Conservation (phyloP, 2,113 vertebrate genomes). For the Leuciscus idus region DNA sequence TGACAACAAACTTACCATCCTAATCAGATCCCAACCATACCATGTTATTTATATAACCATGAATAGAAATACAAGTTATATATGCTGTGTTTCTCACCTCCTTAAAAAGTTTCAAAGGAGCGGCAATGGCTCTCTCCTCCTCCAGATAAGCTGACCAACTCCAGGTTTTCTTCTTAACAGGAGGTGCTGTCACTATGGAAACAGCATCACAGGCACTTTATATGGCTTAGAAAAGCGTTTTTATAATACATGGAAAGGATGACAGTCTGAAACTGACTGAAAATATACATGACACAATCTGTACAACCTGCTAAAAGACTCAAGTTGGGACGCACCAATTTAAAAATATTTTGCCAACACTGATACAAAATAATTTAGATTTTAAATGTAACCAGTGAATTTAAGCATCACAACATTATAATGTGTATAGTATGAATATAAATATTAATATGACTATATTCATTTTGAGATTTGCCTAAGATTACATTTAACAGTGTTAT, state of each 20-base stretch:
- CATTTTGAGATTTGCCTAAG: background rate
- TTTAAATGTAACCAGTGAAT: background rate
- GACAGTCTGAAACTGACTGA: background rate
- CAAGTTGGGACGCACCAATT: background rate
- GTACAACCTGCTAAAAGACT: background rate
- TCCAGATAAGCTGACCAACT: constrained; percentile 95
- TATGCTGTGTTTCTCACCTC: constrained; percentile 78
- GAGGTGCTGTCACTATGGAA: constrained; percentile 71
- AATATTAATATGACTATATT: background rate
- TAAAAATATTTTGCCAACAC: background rate
- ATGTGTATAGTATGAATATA: background rate
- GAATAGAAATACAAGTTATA: background rate
- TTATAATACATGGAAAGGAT: background rate
- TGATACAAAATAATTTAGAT: background rate
- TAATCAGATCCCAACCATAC: background rate
- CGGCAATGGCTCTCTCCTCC: constrained; percentile 88
- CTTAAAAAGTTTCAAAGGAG: constrained; percentile 93
- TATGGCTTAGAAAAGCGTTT: background rate
- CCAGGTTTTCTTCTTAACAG: constrained; percentile 91
- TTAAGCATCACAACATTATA: background rate
- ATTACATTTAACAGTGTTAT: background rate
- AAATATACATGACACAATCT: background rate
- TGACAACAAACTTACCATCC: background rate
- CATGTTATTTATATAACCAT: background rate
- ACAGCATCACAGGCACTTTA: constrained; percentile 28